Base-by-base conservation (phyloP, 2,113 vertebrate species). In the Indri indri region DNA sequence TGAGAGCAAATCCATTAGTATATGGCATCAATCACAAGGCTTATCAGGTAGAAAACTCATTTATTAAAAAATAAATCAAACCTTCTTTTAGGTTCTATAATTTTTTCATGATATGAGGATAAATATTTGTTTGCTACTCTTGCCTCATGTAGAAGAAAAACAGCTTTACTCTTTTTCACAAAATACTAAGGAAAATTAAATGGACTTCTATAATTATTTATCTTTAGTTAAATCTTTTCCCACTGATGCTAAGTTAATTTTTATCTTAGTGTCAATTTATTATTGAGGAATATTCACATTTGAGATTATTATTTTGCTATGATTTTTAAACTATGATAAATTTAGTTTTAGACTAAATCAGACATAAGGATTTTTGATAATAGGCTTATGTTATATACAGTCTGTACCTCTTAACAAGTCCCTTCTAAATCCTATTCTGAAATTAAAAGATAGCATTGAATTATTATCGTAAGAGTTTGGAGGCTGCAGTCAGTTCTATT, bases 21-120 rank as follows among this genome's bases (percentile, higher is more conserved):
- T 99, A 99, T 77, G 99, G 99, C 98, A 99, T 99, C 99, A 99
- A 99, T 99, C 99, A 99, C 99, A 99, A 99, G 97, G 99, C 99
- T 92, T 99, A 99, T 98, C 99, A 99, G 99, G 99, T 99, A 98
- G 54, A 97, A 98, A 98, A 98, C 97, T 97, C 95, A 95, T 98
- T 98, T 97, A 47, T 40, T 91, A 88, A 68, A 88, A 92, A 96
- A 93, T 96, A 97, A 95, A 96, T 95, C 63, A 97, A 96, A 95
- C 80, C 95, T 97, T 61, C 93, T 97, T 97, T 98, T 96, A 94
- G 50, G 37, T 96, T 98, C 71, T 98, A 47, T 99, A 98, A 98
- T 98, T 92, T 90, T 98, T 98, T 98, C 94, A 97, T 98, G 97
- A 98, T 98, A 96, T 97, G 88, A 98, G 74, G 97, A 98, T 98